Base-by-base conservation (phyloP, 2,113 vertebrate genomes). In the Atrichornis clamosus region DNA sequence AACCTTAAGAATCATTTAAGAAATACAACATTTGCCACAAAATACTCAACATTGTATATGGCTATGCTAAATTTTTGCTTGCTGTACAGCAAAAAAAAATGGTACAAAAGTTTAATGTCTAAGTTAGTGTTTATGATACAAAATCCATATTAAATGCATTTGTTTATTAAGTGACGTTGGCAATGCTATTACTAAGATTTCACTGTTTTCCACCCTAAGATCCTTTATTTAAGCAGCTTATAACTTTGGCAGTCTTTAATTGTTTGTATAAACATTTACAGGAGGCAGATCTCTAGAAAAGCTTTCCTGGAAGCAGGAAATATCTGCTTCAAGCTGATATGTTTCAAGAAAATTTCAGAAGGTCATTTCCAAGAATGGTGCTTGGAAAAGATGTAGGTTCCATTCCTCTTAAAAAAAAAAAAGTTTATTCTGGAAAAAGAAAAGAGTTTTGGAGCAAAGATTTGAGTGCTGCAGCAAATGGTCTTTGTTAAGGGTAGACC, bases 271-370 rank as follows among this genome's bases (percentile, higher is more conserved):
- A 95, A 95, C 33, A 84, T 93, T 93, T 77, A 81, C 76, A 87
- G 76, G 39, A 89, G 91, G 35, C 13, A 90, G 55, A 78, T 41
- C 64, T 93, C 86, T 90, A 90, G 95, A 95, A 97, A 92, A 92
- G 60, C 76, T 87, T 95, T 92, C 91, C 91, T 96, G 91, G 83
- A 96, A 96, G 76, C 84, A 88, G 91, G 86, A 96, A 93, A 67
- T 95, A 76, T 81, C 86, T 96, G 89, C 77, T 89, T 19, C 22
- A 70, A 90, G 76, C 56, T 96, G 93, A 95, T 90, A 84, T 10
- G 44, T 86, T 92, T 88, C 39, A 89, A 67, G 68, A 96, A 96
- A 89, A 93, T 72, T 93, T 90, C 47, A 88, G 44, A 69, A 82
- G 72, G 83, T 77, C 2, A 22, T 49, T 90, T 95, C 58, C 79